Evolutionary conservation across 1,140 invertebrate species (phyloP), one percentile per base, ranked within the genome.

Genomic region (Diprion similis): DNA sequence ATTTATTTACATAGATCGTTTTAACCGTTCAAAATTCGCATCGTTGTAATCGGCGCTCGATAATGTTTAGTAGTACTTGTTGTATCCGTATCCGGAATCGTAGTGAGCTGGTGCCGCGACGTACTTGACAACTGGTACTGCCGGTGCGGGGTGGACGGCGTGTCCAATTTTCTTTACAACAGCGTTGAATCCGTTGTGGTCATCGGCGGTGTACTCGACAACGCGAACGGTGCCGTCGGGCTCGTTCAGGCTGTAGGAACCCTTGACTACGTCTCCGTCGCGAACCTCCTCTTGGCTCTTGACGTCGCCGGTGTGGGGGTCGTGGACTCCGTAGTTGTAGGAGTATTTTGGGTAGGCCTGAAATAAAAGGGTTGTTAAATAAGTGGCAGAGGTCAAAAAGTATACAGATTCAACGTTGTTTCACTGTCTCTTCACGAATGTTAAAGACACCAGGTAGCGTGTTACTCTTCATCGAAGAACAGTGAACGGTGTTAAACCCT

Each of bases 131-230:
- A 45, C 66, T n/a, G 66, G 66, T 13, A 82, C 71, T n/a, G 24
- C 6, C 1, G 82, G 82, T 10, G 76, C 66, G 11, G 85, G 87
- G 74, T 88, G 86, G 11, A 83, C 75, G 4, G 85, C 83, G 70
- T 86, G 84, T 45, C 86, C 85, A 67, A 84, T 84, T 74, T 85
- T 86, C 75, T 86, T 85, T 10, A 87, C 86, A 19, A 87, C 86
- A 0, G 86, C 87, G 71, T 88, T 85, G 76, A 89, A 89, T 47
- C 87, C 87, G 71, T 87, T 88, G 75, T 86, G 85, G 11, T 82
- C 78, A 73, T 89, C 88, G 8, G 88, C 87, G 8, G 86, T 87
- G 76, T 89, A 89, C 15, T 85, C 84, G 13, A 88, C 88, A 9
- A 86, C 80, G n/a, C 87, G 80, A 17, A 85, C 80, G 1, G 86